phyloP scores from a whole-genome alignment of 2,888 invertebrate species.

The Phragmatobia fuliginosa region DNA sequence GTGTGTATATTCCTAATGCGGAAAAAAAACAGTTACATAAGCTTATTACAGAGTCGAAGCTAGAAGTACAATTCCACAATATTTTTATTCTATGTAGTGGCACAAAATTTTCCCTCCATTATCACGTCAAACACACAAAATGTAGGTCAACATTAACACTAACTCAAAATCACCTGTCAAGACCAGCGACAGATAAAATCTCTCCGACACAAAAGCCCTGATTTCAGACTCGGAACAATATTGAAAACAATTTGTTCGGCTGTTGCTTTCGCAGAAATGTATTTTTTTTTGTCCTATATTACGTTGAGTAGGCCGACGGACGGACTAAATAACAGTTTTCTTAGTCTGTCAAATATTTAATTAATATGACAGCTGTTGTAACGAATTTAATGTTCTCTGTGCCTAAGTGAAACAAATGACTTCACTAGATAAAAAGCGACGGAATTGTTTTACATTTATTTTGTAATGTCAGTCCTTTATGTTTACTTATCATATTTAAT shows the following conservation, averaged over 20 bases:
- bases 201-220: conserved; percentile 5
- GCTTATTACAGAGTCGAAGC: neutral
- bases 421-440: too few species aligned
- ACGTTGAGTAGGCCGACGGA: neutral
- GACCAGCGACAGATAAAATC: conserved; percentile 11
- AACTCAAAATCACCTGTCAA: conserved; percentile 7
- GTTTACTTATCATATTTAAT: too few species aligned
- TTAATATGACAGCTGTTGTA: neutral
- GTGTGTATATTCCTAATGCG: too few species aligned
- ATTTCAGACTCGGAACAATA: conserved; percentile 1
- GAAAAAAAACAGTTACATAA: neutral
- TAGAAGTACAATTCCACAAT: neutral
- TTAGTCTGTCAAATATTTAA: neutral
- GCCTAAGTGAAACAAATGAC: neutral
- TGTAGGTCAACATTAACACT: conserved; percentile 10
- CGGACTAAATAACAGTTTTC: neutral
- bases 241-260: neutral
- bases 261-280: neutral
- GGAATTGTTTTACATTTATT: too few species aligned
- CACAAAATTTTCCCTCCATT: neutral
- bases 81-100: neutral
- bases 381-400: neutral
- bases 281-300: neutral
- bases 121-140: neutral
- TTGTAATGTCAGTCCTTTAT: too few species aligned